A percentile compares a stretch with the other conserved stretches of the same genome.
Evolutionary conservation across 2,888 invertebrate species (phyloP).

Genomic region (Philhelius pedissequus): DNA sequence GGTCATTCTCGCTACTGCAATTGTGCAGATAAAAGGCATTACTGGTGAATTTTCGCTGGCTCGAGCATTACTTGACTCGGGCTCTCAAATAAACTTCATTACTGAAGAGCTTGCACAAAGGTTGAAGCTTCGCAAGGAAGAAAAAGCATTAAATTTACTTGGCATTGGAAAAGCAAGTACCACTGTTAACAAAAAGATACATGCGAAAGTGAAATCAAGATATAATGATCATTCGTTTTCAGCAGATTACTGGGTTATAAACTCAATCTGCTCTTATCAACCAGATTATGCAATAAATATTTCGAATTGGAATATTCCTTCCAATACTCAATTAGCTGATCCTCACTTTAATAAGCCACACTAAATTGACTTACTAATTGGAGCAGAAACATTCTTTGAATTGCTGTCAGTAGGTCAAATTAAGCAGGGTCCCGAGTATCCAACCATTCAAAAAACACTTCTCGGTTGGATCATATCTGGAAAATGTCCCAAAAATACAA

Average conservation of each 20-base stretch:
- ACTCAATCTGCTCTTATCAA: slow-evolving; percentile 14
- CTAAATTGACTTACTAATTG: too few species aligned
- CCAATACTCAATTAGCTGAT: too few species aligned
- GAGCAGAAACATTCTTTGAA: too few species aligned
- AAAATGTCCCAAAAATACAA: neutral
- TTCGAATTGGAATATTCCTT: slow-evolving; percentile 26
- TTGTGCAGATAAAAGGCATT: neutral
- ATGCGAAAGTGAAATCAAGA: neutral
- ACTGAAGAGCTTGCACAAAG: slow-evolving; percentile 24
- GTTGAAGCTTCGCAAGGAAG: neutral
- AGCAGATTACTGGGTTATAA: slow-evolving; percentile 27
- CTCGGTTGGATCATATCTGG: too few species aligned
- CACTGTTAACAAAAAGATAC: neutral
- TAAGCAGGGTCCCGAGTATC: too few species aligned
- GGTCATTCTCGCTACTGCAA: slow-evolving; percentile 1
- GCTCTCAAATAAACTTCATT: neutral
- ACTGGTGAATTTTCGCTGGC: too few species aligned
- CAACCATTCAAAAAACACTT: too few species aligned
- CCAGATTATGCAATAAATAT: slow-evolving; percentile 7
- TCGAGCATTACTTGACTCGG: neutral
- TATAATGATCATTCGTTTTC: neutral
- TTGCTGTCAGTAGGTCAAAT: too few species aligned
- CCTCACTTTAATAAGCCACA: too few species aligned
- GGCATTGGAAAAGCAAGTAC: slow-evolving; percentile 1
- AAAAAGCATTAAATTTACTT: neutral